These are phyloP conservation scores for Keiferia lycopersicella DNA, from an alignment of 2,888 invertebrate species.

Conservation along the genomic window DNA sequence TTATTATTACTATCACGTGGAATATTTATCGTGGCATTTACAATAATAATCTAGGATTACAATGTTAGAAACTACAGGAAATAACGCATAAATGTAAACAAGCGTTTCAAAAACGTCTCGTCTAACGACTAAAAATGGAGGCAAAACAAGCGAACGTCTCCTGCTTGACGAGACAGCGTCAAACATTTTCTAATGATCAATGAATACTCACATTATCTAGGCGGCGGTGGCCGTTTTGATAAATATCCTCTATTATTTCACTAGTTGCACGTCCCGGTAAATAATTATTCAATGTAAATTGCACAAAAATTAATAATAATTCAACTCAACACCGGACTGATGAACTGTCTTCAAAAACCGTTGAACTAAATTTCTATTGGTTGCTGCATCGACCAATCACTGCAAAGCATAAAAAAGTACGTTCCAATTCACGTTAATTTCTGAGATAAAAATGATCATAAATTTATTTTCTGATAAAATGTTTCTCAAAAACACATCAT, in stretches of 20 bases:
- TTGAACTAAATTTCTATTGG: constrained; percentile 69
- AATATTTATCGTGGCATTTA: constrained; percentile 39
- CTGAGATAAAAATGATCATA: neutral
- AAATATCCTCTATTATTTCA: constrained; percentile 46
- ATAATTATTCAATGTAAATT: constrained; percentile 48
- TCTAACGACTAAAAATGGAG: constrained; percentile 75
- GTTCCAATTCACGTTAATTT: constrained; percentile 44
- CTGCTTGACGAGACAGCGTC: constrained; percentile 47
- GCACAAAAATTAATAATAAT: constrained; percentile 56
- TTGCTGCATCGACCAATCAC: constrained; percentile 50
- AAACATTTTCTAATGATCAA: constrained; percentile 48
- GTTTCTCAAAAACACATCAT: neutral
- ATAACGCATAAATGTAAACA: constrained; percentile 49
- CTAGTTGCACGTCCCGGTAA: constrained; percentile 49
- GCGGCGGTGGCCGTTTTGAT: constrained; percentile 65
- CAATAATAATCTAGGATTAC: constrained; percentile 28
- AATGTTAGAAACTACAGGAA: constrained; percentile 27
- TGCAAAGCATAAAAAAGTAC: constrained; percentile 36
- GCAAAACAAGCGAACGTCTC: constrained; percentile 76
- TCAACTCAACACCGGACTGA: constrained; percentile 68
- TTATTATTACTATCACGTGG: constrained; percentile 57
- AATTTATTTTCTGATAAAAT: neutral
- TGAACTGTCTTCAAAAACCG: constrained; percentile 69
- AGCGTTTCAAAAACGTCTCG: constrained; percentile 55
- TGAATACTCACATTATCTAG: constrained; percentile 59